Evolutionary conservation across 2,888 invertebrate genomes (phyloP).

Genomic region (Lottia gigantea): DNA sequence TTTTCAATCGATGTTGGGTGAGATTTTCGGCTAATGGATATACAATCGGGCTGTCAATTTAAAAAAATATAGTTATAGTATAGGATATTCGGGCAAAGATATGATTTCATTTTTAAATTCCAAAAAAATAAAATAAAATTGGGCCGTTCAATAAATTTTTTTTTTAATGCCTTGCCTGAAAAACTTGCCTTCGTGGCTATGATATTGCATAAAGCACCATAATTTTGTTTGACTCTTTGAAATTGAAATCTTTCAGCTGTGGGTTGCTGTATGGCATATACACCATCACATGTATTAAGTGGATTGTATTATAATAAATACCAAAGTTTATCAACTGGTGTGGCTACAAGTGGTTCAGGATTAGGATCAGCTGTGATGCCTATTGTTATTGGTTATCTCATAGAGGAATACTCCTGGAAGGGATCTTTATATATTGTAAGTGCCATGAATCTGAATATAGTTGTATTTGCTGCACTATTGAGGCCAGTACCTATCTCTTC

Average conservation of each 20-base stretch:
- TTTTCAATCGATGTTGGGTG: too few species aligned
- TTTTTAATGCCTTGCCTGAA: too few species aligned
- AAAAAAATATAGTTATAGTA: too few species aligned
- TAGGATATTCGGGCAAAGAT: too few species aligned
- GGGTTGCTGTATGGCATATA: constrained; percentile 53
- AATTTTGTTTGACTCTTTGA: too few species aligned
- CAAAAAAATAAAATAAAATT: too few species aligned
- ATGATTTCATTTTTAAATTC: too few species aligned
- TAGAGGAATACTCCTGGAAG: constrained; percentile 54
- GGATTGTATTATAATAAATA: constrained; percentile 57
- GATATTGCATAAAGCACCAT: too few species aligned
- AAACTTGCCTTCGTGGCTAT: too few species aligned
- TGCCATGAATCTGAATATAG: constrained; percentile 50
- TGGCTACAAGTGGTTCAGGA: constrained; percentile 56
- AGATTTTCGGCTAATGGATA: too few species aligned
- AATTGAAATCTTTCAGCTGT: constrained; percentile 41
- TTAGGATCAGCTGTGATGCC: constrained; percentile 55
- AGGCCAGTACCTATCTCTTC: constrained; percentile 36
- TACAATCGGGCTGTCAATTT: too few species aligned
- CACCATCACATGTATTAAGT: constrained; percentile 59
- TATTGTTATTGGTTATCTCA: constrained; percentile 46
- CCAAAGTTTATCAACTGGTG: constrained; percentile 54
- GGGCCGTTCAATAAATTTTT: too few species aligned
- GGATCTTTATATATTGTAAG: constrained; percentile 53
- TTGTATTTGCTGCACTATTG: constrained; percentile 50